These are phyloP conservation scores for Zaprionus nigranus DNA, from an alignment of 1,140 invertebrate species.

Conservation along the genomic window DNA sequence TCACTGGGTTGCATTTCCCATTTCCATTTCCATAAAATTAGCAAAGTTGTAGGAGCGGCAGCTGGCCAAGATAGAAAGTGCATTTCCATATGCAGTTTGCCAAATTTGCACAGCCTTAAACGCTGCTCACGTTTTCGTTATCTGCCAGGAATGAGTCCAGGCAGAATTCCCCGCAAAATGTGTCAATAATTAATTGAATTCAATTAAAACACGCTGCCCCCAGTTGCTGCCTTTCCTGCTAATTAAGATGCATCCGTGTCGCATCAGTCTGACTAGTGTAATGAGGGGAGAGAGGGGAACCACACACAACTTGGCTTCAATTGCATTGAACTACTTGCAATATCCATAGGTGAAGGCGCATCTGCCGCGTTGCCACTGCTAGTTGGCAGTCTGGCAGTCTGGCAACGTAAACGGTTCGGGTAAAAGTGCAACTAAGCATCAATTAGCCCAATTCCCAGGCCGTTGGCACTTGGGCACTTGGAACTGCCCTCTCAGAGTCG, in stretches of 20 bases:
- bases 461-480: constrained; percentile 67
- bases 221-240: constrained; percentile 26
- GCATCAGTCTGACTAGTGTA: constrained; percentile 37
- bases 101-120: constrained; percentile 42
- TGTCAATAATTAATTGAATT: constrained; percentile 84
- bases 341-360: constrained; percentile 47
- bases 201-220: constrained; percentile 68
- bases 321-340: constrained; percentile 53
- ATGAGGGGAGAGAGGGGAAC: neutral
- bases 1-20: constrained; percentile 56
- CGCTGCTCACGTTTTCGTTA: constrained; percentile 57
- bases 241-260: constrained; percentile 77
- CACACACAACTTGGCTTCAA: constrained; percentile 5
- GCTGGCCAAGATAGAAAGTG: constrained; percentile 54
- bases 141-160: neutral
- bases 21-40: constrained; percentile 61
- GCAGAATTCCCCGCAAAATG: constrained; percentile 61
- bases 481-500: constrained; percentile 45
- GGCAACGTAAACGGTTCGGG: constrained; percentile 66
- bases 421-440: constrained; percentile 83
- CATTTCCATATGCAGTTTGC: constrained; percentile 65
- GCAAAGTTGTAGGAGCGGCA: constrained; percentile 28
- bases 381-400: constrained; percentile 47
- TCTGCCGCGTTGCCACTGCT: constrained; percentile 15
- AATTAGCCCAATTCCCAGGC: constrained; percentile 82